Evolutionary conservation across 2,888 invertebrate genomes (phyloP).

Genomic region (Cephus runcator): DNA sequence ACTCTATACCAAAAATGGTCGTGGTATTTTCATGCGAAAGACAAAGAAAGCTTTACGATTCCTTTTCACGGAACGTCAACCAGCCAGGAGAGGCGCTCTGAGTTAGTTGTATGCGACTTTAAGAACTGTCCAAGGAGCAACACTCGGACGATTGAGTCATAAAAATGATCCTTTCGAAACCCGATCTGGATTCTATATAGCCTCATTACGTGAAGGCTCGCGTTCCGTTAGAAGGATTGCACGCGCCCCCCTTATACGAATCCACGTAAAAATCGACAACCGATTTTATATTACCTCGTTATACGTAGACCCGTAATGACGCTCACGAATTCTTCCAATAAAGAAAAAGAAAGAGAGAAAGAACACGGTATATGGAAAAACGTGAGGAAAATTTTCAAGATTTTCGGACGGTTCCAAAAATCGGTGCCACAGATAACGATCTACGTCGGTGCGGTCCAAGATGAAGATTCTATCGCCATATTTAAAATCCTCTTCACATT

Average conservation of each 20-base stretch:
- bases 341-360: neutral
- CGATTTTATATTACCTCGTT: conserved; percentile 16
- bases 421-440: neutral
- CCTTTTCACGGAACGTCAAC: neutral
- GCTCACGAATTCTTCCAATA: neutral
- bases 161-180: conserved; percentile 8
- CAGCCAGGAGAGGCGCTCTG: neutral
- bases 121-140: neutral
- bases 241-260: neutral
- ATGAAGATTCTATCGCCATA: neutral
- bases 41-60: neutral
- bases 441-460: neutral
- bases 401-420: neutral
- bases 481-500: neutral
- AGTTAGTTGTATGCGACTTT: neutral
- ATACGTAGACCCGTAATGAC: neutral
- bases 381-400: conserved; percentile 8
- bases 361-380: neutral
- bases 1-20: neutral
- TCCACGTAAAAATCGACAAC: conserved; percentile 1
- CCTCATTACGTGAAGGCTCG: neutral
- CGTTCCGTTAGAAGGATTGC: neutral
- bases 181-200: neutral
- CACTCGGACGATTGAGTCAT: conserved; percentile 13
- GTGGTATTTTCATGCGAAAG: neutral